Percentiles rank a stretch among this genome's conserved stretches.
Conservation (phyloP, 1,140 invertebrate species). For the Sminthurinus signatus region DNA sequence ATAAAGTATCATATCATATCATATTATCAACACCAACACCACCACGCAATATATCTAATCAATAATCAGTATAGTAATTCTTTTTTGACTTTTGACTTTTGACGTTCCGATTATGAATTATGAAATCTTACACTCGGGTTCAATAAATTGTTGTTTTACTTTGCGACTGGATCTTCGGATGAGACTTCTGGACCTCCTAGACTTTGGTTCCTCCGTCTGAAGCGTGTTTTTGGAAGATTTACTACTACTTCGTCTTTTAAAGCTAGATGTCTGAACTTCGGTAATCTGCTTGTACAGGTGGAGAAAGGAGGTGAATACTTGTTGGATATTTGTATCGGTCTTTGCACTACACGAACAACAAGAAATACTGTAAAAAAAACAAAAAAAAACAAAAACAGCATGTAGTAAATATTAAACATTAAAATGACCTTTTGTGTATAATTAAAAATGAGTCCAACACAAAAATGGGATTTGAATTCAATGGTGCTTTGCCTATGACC, state of each 20-base stretch:
- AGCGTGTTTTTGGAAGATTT: conserved; percentile 6
- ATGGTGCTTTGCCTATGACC: too few relatives aligned
- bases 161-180: conserved; percentile 68
- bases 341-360: conserved; percentile 1
- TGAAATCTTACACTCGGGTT: not conserved
- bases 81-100: too few relatives aligned
- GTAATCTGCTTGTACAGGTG: conserved; percentile 15
- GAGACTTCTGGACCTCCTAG: conserved; percentile 53
- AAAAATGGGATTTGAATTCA: too few relatives aligned
- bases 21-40: too few relatives aligned
- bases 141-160: conserved; percentile 54
- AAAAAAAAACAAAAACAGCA: too few relatives aligned
- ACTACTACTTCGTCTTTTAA: conserved; percentile 3
- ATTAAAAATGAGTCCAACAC: too few relatives aligned
- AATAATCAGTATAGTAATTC: too few relatives aligned
- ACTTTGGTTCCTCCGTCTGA: conserved; percentile 12
- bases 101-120: not conserved
- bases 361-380: too few relatives aligned
- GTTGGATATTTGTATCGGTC: conserved; percentile 5
- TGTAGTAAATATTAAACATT: too few relatives aligned
- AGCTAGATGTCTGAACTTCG: conserved; percentile 6
- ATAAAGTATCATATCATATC: too few relatives aligned
- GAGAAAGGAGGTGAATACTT: conserved; percentile 11
- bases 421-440: too few relatives aligned
- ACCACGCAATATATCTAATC: too few relatives aligned